Evolutionary conservation across 2,113 vertebrate genomes (phyloP).

Genomic region (Nanger granti): DNA sequence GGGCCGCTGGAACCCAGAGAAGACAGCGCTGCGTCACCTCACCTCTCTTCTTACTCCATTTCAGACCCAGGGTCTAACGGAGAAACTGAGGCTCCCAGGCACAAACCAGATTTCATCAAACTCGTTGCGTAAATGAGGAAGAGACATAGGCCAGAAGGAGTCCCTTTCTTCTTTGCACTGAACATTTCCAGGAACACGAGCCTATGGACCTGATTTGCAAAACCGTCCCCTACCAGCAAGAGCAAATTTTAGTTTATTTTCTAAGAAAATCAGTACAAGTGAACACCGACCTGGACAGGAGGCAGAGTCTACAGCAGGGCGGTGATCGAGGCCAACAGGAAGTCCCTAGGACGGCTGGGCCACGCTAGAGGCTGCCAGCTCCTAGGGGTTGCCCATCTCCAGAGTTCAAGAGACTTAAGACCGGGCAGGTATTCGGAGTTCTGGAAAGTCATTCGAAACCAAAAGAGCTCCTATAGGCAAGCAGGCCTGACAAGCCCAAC

Average conservation of each 20-base stretch:
- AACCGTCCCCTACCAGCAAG: not conserved
- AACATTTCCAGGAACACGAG: slow-evolving; percentile 27
- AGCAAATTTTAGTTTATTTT: slow-evolving; percentile 23
- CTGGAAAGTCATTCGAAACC: not conserved
- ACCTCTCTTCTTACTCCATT: not conserved
- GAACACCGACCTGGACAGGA: not conserved
- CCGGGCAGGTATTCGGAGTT: not conserved
- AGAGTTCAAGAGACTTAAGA: not conserved
- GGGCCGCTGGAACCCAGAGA: not conserved
- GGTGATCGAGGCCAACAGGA: not conserved
- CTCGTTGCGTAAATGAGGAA: not conserved
- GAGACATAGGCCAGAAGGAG: not conserved
- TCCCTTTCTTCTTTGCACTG: not conserved
- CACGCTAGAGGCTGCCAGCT: not conserved
- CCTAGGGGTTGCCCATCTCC: not conserved
- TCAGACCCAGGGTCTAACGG: not conserved
- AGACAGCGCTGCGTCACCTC: not conserved
- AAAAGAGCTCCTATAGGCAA: not conserved
- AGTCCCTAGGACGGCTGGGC: not conserved
- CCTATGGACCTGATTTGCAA: not conserved
- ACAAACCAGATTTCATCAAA: not conserved
- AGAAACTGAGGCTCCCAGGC: not conserved
- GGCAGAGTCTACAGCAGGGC: not conserved
- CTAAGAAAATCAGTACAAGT: slow-evolving; percentile 10
- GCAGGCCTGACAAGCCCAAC: not conserved